Base-by-base conservation (phyloP, 1,140 invertebrate genomes). In the Augochlora pura region DNA sequence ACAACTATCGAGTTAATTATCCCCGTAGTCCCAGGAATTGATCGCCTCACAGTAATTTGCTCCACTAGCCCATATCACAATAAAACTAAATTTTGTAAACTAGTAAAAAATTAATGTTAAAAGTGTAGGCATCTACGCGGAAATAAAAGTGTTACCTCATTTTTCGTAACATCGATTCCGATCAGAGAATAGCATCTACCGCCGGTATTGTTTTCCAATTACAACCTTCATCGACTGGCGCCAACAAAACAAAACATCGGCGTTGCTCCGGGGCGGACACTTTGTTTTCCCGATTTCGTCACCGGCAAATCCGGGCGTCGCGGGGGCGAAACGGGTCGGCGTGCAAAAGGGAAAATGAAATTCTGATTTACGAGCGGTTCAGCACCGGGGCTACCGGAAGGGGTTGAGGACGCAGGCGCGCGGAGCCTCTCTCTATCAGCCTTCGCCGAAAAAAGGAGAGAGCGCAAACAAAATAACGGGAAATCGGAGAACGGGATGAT, bases 391-490 rank as follows among this genome's bases (percentile, higher is more conserved):
- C 27, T n/a, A 18, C 0, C 10, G 21, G 10, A 23, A 62, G 23
- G 65, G 74, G 66, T n/a, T 62, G 66, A 49, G 46, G 57, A 10
- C 72, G 74, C 69, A 66, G n/a, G 59, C 46, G 59, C 46, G 66
- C 75, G 65, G 8, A 25, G 1, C 0, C 59, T 57, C 49, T 10
- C 38, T 59, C 46, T 9, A 21, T 46, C 42, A 12, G 10, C 21
- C 16, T 46, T 65, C 32, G 54, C 52, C 46, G 65, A 80, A 70
- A 81, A 69, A 83, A 68, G 65, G 69, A 69, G 65, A 4, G 23
- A 42, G 46, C 49, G 32, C 32, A 80, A 83, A 70, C 38, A 14
- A 86, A 85, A 80, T 80, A 86, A 83, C 62, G 42, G 14, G 14
- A 46, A 12, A 46, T 12, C 62, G 54, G 52, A 46, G 83, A 77